Percentiles rank a stretch among this genome's conserved stretches.
phyloP scores from a whole-genome alignment of 2,113 vertebrate species.

The Spheniscus mendiculus region DNA sequence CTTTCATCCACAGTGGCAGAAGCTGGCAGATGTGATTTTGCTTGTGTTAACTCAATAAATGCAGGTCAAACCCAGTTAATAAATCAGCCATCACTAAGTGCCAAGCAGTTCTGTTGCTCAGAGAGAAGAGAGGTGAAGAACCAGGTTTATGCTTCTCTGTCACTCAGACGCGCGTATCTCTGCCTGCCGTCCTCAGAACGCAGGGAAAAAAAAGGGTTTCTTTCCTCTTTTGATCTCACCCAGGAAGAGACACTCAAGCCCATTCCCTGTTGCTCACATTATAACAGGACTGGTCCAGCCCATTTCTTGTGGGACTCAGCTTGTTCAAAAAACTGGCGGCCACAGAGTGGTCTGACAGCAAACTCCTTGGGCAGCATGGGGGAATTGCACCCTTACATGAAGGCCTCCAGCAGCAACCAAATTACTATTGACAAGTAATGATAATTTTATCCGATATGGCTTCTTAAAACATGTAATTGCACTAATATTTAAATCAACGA shows the following conservation, averaged over 20 bases:
- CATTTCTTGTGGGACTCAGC: background rate
- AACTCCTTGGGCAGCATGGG: rapidly evolving
- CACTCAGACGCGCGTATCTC: background rate
- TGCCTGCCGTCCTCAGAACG: background rate
- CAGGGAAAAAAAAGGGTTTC: rapidly evolving
- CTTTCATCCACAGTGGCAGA: conserved; percentile 1
- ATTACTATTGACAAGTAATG: background rate
- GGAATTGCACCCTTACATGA: background rate
- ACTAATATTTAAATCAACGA: background rate
- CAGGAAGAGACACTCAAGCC: background rate
- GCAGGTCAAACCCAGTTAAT: conserved; percentile 28
- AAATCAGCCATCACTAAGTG: conserved; percentile 25
- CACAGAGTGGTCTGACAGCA: background rate
- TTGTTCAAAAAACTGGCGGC: background rate
- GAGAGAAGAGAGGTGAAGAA: background rate
- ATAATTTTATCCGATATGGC: background rate
- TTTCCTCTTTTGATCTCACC: background rate
- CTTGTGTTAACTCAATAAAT: conserved; percentile 16
- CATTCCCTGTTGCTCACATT: background rate
- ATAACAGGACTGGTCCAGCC: background rate
- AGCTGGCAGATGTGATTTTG: conserved; percentile 30
- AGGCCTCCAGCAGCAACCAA: background rate
- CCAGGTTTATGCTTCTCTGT: background rate
- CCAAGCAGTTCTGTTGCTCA: background rate
- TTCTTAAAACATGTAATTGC: background rate